phyloP scores from a whole-genome alignment of 2,113 vertebrate genomes.

The Aptenodytes patagonicus region DNA sequence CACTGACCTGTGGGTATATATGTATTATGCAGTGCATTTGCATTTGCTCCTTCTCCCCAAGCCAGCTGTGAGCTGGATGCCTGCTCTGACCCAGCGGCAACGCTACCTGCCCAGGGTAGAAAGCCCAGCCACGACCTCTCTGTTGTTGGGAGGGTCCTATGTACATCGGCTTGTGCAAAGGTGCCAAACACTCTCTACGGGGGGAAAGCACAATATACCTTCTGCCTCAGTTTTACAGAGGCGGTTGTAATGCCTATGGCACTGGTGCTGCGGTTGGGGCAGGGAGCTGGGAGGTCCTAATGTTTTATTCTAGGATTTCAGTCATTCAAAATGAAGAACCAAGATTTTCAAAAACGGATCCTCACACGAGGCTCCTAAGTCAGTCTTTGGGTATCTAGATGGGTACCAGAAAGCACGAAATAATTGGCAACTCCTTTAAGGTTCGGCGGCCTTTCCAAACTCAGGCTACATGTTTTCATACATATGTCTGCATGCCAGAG shows the following conservation, averaged over 20 bases:
- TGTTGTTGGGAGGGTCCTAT: accelerated
- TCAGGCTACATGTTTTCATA: background rate
- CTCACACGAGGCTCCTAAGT: background rate
- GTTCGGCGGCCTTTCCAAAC: background rate
- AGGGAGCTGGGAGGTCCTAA: background rate
- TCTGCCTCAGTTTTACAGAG: background rate
- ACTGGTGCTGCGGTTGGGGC: background rate
- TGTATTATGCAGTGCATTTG: background rate
- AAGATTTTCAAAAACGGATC: background rate
- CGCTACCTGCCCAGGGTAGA: background rate
- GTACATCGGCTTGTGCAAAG: background rate
- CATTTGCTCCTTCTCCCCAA: background rate
- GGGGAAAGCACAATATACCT: background rate
- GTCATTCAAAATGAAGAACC: background rate
- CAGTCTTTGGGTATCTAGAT: background rate
- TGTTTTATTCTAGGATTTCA: background rate
- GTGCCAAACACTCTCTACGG: background rate
- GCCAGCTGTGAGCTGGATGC: background rate
- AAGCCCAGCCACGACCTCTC: background rate
- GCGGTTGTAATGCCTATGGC: background rate
- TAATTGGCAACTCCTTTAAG: background rate
- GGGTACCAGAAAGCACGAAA: background rate
- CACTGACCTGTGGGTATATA: slow-evolving; percentile 26
- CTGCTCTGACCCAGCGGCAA: background rate
- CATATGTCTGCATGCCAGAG: background rate